phyloP scores from a whole-genome alignment of 2,888 invertebrate species.

The Fabriciana adippe region DNA sequence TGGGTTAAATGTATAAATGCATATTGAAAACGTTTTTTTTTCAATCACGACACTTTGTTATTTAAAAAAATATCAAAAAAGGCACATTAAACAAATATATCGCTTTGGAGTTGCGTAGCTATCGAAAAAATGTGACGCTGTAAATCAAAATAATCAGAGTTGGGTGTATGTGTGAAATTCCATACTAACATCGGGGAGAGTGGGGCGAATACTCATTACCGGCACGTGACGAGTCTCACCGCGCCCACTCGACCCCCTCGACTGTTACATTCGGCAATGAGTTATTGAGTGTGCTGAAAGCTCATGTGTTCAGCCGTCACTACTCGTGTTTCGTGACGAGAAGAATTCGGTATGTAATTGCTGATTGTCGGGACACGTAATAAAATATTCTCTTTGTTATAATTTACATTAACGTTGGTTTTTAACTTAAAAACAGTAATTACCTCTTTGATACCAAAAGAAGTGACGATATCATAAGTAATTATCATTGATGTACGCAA shows the following conservation, averaged over 20 bases:
- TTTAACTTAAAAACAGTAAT: not conserved
- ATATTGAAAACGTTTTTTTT: constrained; percentile 13
- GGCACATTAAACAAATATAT: constrained; percentile 34
- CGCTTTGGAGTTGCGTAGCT: constrained; percentile 34
- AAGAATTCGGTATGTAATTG: constrained; percentile 35
- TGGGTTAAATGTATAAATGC: constrained; percentile 7
- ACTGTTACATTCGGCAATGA: constrained; percentile 72
- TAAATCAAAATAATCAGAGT: constrained; percentile 74
- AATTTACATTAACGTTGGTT: not conserved
- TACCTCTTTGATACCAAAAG: not conserved
- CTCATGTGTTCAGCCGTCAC: constrained; percentile 65
- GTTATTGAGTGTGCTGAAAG: constrained; percentile 77
- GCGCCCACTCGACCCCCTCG: constrained; percentile 61
- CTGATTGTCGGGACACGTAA: constrained; percentile 26
- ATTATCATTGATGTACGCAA: constrained; percentile 1
- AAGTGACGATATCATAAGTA: not conserved
- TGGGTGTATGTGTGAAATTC: constrained; percentile 77
- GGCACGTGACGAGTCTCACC: constrained; percentile 76
- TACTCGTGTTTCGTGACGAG: constrained; percentile 38
- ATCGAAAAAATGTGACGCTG: constrained; percentile 55
- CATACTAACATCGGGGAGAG: constrained; percentile 58
- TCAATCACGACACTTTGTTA: constrained; percentile 15
- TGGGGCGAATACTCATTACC: constrained; percentile 74
- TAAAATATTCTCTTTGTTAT: constrained; percentile 14
- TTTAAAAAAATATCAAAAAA: constrained; percentile 24